A percentile compares a stretch with the other conserved stretches of the same genome.
phyloP scores from a whole-genome alignment of 2,113 vertebrate species.

The Ciconia maguari region DNA sequence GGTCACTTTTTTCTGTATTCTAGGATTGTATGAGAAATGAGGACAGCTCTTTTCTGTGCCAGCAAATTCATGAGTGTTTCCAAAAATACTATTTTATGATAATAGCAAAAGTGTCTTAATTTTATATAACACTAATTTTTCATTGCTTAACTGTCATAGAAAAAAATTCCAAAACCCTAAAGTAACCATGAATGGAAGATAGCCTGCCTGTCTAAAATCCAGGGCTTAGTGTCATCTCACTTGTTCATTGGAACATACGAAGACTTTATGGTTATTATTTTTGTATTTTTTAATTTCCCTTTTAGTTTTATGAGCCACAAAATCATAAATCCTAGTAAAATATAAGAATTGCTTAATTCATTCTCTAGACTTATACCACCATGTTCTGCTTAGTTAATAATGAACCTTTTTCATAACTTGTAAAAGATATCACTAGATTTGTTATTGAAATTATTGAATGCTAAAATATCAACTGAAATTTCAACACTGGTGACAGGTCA shows the following conservation, averaged over 20 bases:
- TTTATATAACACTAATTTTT: background rate
- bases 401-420: background rate
- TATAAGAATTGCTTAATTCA: background rate
- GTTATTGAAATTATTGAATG: background rate
- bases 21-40: background rate
- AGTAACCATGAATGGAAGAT: background rate
- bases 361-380: background rate
- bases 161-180: background rate
- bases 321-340: background rate
- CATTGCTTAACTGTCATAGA: background rate
- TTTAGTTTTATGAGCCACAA: background rate
- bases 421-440: background rate
- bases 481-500: background rate
- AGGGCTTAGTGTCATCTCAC: background rate
- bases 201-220: background rate
- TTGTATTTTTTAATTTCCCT: background rate
- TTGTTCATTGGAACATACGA: background rate
- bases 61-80: background rate
- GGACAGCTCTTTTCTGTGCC: background rate
- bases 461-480: background rate
- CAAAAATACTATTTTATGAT: constrained; percentile 1
- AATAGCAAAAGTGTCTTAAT: background rate
- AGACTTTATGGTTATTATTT: background rate
- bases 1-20: background rate
- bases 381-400: background rate